These are phyloP conservation scores for Apamea anceps DNA, from an alignment of 2,888 invertebrate genomes.

Conservation along the genomic window DNA sequence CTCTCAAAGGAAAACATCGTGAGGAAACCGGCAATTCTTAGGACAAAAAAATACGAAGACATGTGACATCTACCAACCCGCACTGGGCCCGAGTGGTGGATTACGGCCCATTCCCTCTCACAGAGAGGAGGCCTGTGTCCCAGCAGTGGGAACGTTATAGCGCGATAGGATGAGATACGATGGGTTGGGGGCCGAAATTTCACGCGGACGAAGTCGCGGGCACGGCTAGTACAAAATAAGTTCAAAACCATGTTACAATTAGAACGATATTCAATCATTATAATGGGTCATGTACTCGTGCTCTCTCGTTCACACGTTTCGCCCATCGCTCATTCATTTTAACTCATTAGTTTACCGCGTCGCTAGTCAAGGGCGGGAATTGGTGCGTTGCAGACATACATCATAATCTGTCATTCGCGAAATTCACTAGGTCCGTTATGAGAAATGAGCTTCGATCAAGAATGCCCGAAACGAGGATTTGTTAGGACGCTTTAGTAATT, in stretches of 20 bases:
- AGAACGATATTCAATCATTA: neutral
- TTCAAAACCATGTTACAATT: neutral
- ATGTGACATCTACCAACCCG: too few species aligned
- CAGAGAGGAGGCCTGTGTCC: too few species aligned
- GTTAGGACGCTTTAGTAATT: neutral
- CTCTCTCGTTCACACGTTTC: slow-evolving; percentile 33
- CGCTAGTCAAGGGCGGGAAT: slow-evolving; percentile 29
- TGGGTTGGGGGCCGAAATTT: too few species aligned
- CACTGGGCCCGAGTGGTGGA: too few species aligned
- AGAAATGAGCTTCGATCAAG: neutral
- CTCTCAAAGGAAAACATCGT: too few species aligned
- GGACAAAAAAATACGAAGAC: too few species aligned
- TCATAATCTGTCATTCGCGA: slow-evolving; percentile 49
- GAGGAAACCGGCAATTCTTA: too few species aligned
- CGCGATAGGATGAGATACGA: too few species aligned
- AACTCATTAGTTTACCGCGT: slow-evolving; percentile 42
- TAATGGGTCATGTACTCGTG: slow-evolving; percentile 4
- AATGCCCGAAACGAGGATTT: slow-evolving; percentile 2
- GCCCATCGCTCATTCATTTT: slow-evolving; percentile 47
- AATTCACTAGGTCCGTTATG: slow-evolving; percentile 5
- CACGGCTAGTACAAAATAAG: neutral
- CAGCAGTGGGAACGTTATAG: too few species aligned
- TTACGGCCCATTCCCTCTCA: too few species aligned
- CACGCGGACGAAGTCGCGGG: too few species aligned
- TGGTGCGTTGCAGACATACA: slow-evolving; percentile 31